These are phyloP conservation scores for Symphodus melops DNA, from an alignment of 2,113 vertebrate genomes.

Conservation along the genomic window DNA sequence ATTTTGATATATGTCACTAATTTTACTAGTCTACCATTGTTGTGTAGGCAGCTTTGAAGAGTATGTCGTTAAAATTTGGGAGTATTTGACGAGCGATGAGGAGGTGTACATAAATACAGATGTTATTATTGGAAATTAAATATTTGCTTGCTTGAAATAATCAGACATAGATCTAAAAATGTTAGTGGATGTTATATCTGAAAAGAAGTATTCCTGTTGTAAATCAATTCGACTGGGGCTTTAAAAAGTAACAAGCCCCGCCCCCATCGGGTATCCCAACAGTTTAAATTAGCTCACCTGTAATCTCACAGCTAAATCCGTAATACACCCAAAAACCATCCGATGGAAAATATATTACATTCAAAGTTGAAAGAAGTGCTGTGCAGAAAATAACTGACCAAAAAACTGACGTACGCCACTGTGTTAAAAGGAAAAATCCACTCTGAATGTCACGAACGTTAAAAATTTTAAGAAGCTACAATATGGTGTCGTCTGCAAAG, in stretches of 20 bases:
- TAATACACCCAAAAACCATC: no score
- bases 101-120: constrained; percentile 76
- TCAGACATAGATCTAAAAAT: constrained; percentile 18
- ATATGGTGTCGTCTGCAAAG: neutral
- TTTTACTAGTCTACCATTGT: constrained; percentile 60
- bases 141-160: constrained; percentile 69
- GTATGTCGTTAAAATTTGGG: constrained; percentile 42
- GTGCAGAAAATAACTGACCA: constrained; percentile 25
- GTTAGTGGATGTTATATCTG: constrained; percentile 12
- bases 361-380: neutral
- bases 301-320: neutral
- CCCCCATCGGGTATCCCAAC: constrained; percentile 4
- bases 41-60: constrained; percentile 53
- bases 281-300: neutral
- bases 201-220: constrained; percentile 7
- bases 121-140: constrained; percentile 70
- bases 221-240: neutral
- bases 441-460: neutral
- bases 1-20: constrained; percentile 68
- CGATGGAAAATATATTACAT: no score
- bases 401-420: neutral
- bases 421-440: constrained; percentile 39
- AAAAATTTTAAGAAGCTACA: neutral
- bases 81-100: constrained; percentile 33
- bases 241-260: constrained; percentile 22